Conservation (phyloP, 2,888 invertebrate species). For the Elaeidobius kamerunicus region DNA sequence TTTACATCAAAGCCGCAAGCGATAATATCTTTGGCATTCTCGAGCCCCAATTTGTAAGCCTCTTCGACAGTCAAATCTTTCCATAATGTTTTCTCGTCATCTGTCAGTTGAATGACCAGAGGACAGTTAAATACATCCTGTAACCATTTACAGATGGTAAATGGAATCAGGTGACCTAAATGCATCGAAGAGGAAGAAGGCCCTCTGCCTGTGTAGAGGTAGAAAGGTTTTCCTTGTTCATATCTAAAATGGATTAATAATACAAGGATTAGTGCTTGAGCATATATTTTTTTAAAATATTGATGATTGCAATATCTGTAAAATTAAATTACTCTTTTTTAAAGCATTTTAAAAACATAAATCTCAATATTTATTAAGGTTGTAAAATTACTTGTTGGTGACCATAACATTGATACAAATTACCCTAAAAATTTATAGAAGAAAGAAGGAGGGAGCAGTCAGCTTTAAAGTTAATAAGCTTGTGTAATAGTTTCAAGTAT, state of each 20-base stretch:
- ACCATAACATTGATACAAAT: no score
- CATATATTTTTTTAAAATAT: neutral
- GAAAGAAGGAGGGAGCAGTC: no score
- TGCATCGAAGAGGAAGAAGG: conserved; percentile 96
- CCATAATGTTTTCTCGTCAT: conserved; percentile 98
- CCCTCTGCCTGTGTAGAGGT: conserved; percentile 95
- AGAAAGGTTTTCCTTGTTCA: conserved; percentile 93
- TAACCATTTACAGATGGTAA: conserved; percentile 94
- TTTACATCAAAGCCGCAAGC: conserved; percentile 91
- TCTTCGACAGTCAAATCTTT: conserved; percentile 89
- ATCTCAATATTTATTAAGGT: no score
- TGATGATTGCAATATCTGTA: neutral
- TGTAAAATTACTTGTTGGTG: no score
- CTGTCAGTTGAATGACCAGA: conserved; percentile 93
- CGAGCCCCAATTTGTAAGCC: conserved; percentile 76
- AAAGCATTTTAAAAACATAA: no score
- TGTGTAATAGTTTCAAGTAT: no score
- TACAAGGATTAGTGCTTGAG: neutral
- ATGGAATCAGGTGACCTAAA: conserved; percentile 95
- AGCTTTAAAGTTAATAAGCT: no score
- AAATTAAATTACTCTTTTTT: no score
- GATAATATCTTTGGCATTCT: conserved; percentile 97
- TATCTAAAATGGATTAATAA: conserved; percentile 49
- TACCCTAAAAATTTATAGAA: no score
- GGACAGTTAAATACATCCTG: conserved; percentile 97